A percentile compares a stretch with the other conserved stretches of the same genome.
These are phyloP conservation scores for Vanessa atalanta DNA, from an alignment of 1,140 invertebrate genomes.

Conservation along the genomic window DNA sequence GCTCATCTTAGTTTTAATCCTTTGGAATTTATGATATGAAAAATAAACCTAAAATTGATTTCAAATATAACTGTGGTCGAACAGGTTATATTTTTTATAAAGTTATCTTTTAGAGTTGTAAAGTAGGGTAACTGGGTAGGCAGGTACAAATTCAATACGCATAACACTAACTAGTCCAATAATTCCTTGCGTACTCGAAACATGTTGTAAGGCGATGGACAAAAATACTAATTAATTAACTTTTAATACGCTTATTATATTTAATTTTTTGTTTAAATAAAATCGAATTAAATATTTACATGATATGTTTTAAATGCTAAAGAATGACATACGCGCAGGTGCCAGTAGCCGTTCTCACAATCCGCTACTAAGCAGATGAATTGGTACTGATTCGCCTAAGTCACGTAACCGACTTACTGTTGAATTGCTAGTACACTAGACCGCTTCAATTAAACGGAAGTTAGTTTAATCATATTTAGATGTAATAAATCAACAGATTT, in stretches of 20 bases:
- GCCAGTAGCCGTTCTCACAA: constrained; percentile 43
- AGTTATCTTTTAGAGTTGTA: neutral
- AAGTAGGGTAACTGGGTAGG: too few relatives aligned
- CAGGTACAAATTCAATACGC: too few relatives aligned
- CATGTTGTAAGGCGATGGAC: too few relatives aligned
- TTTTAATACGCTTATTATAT: too few relatives aligned
- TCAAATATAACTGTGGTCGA: neutral
- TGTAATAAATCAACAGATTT: neutral
- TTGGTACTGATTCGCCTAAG: constrained; percentile 35
- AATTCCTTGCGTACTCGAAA: too few relatives aligned
- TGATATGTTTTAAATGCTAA: constrained; percentile 37
- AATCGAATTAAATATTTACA: neutral
- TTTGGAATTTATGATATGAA: constrained; percentile 9
- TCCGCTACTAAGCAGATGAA: constrained; percentile 27
- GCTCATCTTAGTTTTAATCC: constrained; percentile 13
- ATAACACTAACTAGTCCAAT: too few relatives aligned
- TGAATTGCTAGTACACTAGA: neutral
- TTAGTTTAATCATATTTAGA: neutral
- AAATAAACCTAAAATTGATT: constrained; percentile 22
- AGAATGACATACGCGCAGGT: constrained; percentile 49
- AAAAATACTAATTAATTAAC: neutral
- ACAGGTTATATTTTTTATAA: neutral
- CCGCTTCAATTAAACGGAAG: neutral
- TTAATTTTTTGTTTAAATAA: neutral
- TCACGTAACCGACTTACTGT: constrained; percentile 36